These are phyloP conservation scores for Drosophila virilis DNA, from an alignment of 1,140 invertebrate species.

Conservation along the genomic window DNA sequence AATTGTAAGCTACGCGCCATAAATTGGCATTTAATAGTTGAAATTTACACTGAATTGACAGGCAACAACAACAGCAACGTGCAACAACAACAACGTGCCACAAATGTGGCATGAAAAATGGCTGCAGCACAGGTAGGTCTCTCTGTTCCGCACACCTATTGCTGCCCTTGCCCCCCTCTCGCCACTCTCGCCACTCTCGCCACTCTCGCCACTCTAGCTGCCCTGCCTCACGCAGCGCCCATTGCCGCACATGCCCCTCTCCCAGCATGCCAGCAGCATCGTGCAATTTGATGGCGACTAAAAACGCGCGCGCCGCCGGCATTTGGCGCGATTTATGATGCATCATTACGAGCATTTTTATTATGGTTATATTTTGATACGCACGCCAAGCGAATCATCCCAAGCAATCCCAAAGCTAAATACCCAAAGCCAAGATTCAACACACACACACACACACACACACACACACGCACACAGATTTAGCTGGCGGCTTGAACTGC, in stretches of 20 bases:
- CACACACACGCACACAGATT: slow-evolving; percentile 7
- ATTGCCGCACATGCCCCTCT: too few species aligned
- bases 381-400: slow-evolving; percentile 50
- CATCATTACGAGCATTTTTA: slow-evolving; percentile 74
- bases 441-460: neutral
- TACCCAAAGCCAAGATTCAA: neutral
- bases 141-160: slow-evolving; percentile 6
- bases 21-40: slow-evolving; percentile 83
- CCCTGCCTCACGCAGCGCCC: too few species aligned
- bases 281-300: slow-evolving; percentile 28
- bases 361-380: slow-evolving; percentile 72
- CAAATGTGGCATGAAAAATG: slow-evolving; percentile 53
- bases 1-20: slow-evolving; percentile 81
- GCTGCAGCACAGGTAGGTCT: slow-evolving; percentile 41
- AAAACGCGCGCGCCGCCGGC: slow-evolving; percentile 49
- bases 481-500: slow-evolving; percentile 12
- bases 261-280: too few species aligned
- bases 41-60: slow-evolving; percentile 81
- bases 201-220: neutral
- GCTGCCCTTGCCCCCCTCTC: neutral
- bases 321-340: slow-evolving; percentile 72
- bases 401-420: slow-evolving; percentile 21
- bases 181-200: neutral
- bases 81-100: slow-evolving; percentile 15
- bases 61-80: slow-evolving; percentile 33